These are phyloP conservation scores for Nycticorax nycticorax DNA, from an alignment of 2,113 vertebrate species.

Conservation along the genomic window DNA sequence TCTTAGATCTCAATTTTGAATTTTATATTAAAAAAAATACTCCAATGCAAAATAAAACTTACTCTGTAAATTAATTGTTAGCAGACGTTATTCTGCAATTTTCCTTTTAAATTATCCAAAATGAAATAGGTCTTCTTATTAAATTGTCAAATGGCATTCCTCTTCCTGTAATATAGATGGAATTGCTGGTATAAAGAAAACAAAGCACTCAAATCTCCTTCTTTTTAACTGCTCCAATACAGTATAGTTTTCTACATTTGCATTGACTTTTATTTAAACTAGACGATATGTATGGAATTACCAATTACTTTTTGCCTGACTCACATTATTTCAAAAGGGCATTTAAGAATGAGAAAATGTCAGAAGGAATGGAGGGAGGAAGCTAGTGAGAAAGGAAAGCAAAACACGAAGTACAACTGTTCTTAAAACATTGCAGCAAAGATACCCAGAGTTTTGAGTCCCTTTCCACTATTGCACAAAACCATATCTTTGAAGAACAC, in stretches of 20 bases:
- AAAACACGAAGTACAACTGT: neutral
- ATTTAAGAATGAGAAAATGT: slow-evolving; percentile 2
- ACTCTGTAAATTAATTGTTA: slow-evolving; percentile 25
- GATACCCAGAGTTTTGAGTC: neutral
- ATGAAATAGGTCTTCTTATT: slow-evolving; percentile 38
- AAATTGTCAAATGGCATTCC: slow-evolving; percentile 39
- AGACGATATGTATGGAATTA: neutral
- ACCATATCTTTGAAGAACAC: slow-evolving; percentile 33
- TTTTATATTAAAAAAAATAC: slow-evolving; percentile 34
- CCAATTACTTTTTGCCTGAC: slow-evolving; percentile 4
- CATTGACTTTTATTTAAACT: neutral
- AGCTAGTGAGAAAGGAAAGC: neutral
- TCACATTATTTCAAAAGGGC: neutral
- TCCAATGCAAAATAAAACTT: slow-evolving; percentile 48
- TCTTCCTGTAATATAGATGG: slow-evolving; percentile 17
- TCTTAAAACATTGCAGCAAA: neutral
- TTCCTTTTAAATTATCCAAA: slow-evolving; percentile 51
- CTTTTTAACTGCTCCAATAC: neutral
- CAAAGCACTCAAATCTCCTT: neutral
- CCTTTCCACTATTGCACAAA: neutral
- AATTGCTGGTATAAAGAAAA: slow-evolving; percentile 36
- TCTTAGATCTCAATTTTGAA: slow-evolving; percentile 14
- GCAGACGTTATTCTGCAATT: slow-evolving; percentile 42
- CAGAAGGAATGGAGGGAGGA: neutral
- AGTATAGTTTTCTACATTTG: neutral